Percentiles rank a stretch among this genome's conserved stretches.
These are phyloP conservation scores for Australoheros scitulus DNA, from an alignment of 2,113 vertebrate species.

Conservation along the genomic window DNA sequence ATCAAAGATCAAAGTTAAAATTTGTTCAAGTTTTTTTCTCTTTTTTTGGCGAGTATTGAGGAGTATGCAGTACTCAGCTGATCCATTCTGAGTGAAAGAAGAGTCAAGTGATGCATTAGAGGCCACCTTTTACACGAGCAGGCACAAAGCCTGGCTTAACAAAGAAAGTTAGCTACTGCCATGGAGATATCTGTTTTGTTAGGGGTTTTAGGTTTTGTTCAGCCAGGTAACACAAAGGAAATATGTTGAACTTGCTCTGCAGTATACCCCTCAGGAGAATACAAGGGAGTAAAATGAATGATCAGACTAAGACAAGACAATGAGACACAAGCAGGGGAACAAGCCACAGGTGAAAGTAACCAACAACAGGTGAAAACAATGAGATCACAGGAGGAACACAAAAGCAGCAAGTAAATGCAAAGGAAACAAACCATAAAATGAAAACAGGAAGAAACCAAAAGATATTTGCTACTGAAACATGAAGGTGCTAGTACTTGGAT, in stretches of 20 bases:
- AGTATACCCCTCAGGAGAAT: too few species aligned
- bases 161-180: neutral
- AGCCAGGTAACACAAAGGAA: neutral
- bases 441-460: neutral
- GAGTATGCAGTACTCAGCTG: neutral
- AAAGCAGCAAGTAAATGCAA: neutral
- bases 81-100: neutral
- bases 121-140: neutral
- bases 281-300: neutral
- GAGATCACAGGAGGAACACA: too few species aligned
- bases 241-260: neutral
- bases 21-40: too few species aligned
- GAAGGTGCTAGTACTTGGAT: neutral
- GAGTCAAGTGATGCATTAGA: neutral
- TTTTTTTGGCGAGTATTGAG: neutral
- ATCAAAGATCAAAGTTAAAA: too few species aligned
- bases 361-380: neutral
- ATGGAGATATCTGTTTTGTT: neutral
- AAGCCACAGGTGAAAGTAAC: neutral
- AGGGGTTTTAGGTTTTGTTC: neutral
- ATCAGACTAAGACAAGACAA: neutral
- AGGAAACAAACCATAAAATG: neutral
- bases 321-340: neutral
- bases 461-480: neutral
- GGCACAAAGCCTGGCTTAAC: neutral